phyloP scores from a whole-genome alignment of 2,113 vertebrate genomes.

The Caretta caretta region DNA sequence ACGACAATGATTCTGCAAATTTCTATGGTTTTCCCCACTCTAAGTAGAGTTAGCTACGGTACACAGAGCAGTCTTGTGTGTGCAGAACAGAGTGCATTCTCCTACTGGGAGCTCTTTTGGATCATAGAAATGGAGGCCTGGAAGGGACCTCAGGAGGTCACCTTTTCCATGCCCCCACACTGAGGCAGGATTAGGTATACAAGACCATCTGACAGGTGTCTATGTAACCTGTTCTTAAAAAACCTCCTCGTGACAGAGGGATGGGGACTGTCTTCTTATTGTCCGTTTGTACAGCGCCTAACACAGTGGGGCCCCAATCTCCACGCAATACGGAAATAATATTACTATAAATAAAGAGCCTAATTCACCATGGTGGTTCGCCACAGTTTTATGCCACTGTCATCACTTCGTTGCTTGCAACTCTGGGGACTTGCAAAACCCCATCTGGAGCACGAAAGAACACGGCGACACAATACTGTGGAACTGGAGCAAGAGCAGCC shows the following conservation, averaged over 20 bases:
- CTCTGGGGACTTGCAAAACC: not conserved
- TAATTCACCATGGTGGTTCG: not conserved
- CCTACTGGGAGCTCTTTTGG: not conserved
- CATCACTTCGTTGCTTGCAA: not conserved
- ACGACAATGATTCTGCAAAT: not conserved
- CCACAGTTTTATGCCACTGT: not conserved
- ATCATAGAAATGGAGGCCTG: not conserved
- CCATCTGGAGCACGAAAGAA: not conserved
- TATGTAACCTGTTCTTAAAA: too few relatives aligned
- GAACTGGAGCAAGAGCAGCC: not conserved
- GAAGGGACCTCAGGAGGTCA: not conserved
- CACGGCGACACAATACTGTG: not conserved
- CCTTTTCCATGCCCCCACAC: not conserved
- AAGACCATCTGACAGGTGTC: too few relatives aligned
- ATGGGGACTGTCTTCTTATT: too few relatives aligned
- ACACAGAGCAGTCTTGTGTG: not conserved
- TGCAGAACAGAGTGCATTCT: not conserved
- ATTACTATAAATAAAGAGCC: not conserved
- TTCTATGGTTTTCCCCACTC: not conserved
- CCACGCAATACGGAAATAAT: not conserved
- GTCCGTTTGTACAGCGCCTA: too few relatives aligned
- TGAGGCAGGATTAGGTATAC: rapidly evolving
- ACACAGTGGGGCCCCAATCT: not conserved
- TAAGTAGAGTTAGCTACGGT: not conserved
- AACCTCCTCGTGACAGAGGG: too few relatives aligned